Evolutionary conservation across 1,140 invertebrate genomes (phyloP).

Genomic region (Ruditapes philippinarum): DNA sequence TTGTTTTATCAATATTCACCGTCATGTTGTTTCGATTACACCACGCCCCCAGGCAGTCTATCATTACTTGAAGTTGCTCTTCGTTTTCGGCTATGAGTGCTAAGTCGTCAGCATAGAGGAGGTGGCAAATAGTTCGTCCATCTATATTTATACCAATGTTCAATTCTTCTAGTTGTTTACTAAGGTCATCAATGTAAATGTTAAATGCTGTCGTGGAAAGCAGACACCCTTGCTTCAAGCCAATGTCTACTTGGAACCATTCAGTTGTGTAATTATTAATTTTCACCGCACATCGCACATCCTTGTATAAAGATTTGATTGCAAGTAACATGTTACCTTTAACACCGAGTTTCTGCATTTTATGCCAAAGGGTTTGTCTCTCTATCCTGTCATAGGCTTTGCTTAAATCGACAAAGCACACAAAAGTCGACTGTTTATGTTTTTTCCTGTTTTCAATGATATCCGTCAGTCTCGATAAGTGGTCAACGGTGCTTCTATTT

Average conservation of each 20-base stretch:
- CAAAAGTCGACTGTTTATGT: constrained; percentile 11
- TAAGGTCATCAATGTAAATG: not conserved
- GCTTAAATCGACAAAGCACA: constrained; percentile 24
- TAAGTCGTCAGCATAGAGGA: no score
- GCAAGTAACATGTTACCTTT: not conserved
- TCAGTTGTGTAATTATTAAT: no score
- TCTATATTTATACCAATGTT: not conserved
- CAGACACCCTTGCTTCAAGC: constrained; percentile 29
- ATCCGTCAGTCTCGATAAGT: constrained; percentile 36
- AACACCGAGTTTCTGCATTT: not conserved
- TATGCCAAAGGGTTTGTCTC: not conserved
- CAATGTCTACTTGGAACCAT: not conserved
- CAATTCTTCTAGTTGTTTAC: no score
- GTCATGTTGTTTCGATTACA: no score
- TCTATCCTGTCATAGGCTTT: constrained; percentile 39
- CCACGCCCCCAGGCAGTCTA: no score
- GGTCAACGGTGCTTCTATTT: constrained; percentile 54
- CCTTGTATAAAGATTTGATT: not conserved
- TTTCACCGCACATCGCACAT: not conserved
- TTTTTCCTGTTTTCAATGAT: constrained; percentile 46
- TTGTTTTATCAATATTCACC: no score
- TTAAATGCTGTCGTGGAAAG: constrained; percentile 17
- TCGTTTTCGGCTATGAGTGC: no score
- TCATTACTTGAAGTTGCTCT: no score
- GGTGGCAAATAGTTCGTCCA: not conserved